A percentile compares a stretch with the other conserved stretches of the same genome.
Evolutionary conservation across 1,140 invertebrate species (phyloP).

Genomic region (Drosophila grimshawi): DNA sequence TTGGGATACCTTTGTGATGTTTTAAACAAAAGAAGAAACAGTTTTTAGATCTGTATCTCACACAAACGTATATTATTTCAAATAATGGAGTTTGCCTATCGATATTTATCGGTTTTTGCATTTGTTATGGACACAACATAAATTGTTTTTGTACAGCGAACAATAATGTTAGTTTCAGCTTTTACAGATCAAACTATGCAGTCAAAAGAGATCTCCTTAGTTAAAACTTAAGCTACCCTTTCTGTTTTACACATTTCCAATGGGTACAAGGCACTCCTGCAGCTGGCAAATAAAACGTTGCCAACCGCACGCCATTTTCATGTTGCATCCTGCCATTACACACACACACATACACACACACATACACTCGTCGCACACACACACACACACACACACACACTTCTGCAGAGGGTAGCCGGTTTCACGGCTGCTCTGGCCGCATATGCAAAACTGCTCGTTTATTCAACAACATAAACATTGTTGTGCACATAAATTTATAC

Average conservation of each 20-base stretch:
- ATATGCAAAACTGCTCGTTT: conserved; percentile 79
- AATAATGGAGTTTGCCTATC: neutral
- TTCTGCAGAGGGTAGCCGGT: conserved; percentile 7
- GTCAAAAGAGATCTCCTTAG: too few species aligned
- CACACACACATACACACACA: conserved; percentile 31
- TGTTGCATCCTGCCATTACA: conserved; percentile 80
- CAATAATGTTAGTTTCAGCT: too few species aligned
- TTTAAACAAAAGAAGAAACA: too few species aligned
- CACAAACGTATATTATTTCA: too few species aligned
- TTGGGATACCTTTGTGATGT: too few species aligned
- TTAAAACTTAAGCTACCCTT: neutral
- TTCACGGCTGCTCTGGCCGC: conserved; percentile 49
- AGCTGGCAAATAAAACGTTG: conserved; percentile 74
- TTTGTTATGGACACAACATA: too few species aligned
- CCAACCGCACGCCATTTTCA: conserved; percentile 78
- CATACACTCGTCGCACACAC: neutral
- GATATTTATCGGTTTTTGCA: neutral
- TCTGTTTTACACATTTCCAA: neutral
- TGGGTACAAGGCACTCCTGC: neutral
- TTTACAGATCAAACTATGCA: too few species aligned
- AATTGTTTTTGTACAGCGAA: too few species aligned
- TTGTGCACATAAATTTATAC: conserved; percentile 82
- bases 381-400: conserved; percentile 6
- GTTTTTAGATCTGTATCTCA: too few species aligned
- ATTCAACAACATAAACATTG: conserved; percentile 82